Evolutionary conservation across 2,888 invertebrate genomes (phyloP).

Genomic region (Nesidiocoris tenuis): DNA sequence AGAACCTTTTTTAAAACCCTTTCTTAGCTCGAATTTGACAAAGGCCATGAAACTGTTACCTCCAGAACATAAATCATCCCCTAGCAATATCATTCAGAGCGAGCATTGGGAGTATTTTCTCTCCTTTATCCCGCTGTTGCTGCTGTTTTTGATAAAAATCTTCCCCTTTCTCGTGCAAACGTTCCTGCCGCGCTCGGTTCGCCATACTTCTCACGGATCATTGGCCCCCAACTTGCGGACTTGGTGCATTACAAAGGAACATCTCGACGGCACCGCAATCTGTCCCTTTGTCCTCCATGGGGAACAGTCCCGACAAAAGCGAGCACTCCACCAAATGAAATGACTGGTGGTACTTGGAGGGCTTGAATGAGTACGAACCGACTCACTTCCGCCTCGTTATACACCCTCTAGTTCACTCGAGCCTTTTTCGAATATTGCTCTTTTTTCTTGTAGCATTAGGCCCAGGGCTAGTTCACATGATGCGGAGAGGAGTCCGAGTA

Average conservation of each 20-base stretch:
- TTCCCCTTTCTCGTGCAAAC: too few species aligned
- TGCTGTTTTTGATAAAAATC: too few species aligned
- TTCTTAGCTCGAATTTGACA: too few species aligned
- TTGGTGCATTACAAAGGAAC: background rate
- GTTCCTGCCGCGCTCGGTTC: background rate
- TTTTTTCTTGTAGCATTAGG: background rate
- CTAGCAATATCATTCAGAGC: too few species aligned
- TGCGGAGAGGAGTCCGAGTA: too few species aligned
- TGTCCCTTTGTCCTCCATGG: background rate
- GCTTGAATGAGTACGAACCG: background rate
- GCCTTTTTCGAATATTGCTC: background rate
- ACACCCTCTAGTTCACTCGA: background rate
- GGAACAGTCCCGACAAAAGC: background rate
- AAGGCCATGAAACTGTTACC: too few species aligned
- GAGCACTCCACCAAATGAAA: background rate
- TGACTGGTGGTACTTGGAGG: background rate
- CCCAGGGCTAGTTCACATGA: background rate
- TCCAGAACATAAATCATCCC: too few species aligned
- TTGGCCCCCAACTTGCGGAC: background rate
- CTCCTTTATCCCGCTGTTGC: too few species aligned
- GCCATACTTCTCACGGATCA: background rate
- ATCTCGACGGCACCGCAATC: background rate
- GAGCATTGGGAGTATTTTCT: too few species aligned
- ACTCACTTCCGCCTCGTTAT: background rate
- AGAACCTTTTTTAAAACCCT: too few species aligned